These are phyloP conservation scores for Lycaon pictus DNA, from an alignment of 2,113 vertebrate genomes.

Conservation along the genomic window DNA sequence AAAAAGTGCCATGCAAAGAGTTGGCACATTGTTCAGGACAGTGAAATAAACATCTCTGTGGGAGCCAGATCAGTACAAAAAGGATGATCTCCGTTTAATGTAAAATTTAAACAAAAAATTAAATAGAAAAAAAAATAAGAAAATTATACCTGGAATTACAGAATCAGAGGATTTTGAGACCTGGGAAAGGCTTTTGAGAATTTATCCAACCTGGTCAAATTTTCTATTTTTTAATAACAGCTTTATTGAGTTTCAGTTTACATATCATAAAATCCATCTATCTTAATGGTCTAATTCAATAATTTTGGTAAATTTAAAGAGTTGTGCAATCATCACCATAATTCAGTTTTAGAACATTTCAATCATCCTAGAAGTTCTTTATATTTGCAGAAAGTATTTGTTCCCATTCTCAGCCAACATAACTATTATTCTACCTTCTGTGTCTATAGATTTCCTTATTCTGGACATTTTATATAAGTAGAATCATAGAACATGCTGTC, in stretches of 20 bases:
- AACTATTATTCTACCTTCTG: background rate
- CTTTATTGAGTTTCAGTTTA: background rate
- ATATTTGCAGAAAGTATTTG: background rate
- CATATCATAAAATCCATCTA: background rate
- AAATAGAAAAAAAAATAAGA: background rate
- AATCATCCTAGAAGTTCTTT: background rate
- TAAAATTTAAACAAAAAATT: background rate
- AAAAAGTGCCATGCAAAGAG: rapidly evolving
- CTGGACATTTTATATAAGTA: background rate
- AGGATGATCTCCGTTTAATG: background rate
- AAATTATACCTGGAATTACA: background rate
- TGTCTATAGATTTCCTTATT: background rate
- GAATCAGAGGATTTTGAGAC: background rate
- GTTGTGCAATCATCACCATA: background rate
- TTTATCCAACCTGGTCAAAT: background rate
- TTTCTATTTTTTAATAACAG: background rate
- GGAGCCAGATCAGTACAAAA: background rate
- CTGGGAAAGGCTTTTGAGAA: background rate
- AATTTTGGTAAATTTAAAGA: background rate
- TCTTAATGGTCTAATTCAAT: background rate
- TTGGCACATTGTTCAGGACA: background rate
- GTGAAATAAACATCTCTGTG: background rate
- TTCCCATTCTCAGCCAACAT: background rate
- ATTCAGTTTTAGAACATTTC: background rate
- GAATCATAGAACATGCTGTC: too few species aligned